Base-by-base conservation (phyloP, 1,140 invertebrate genomes). In the Ooceraea biroi region DNA sequence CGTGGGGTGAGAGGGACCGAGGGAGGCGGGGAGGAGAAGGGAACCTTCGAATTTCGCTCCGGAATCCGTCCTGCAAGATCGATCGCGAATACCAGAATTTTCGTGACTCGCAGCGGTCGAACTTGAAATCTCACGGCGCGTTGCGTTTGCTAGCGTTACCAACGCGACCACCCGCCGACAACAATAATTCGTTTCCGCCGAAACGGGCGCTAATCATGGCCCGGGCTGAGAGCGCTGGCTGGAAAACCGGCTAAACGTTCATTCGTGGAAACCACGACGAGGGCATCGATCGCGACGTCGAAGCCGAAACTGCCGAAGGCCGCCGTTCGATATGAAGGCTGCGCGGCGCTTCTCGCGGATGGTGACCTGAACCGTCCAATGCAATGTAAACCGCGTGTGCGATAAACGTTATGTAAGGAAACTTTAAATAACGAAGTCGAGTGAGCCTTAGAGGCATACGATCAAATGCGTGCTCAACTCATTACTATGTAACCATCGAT, bases 131-230 rank as follows among this genome's bases (percentile, higher is more conserved):
- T 71, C 65, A 46, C 55, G 55, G 46, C 52, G 63, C 63, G 48
- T 83, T 58, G 52, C 36, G 19, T 69, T 73, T 41, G 57, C 52
- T n/a, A 50, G 73, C 86, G 91, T 92, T 92, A 88, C 91, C 91
- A 92, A 91, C 90, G 89, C 91, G 88, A 92, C 91, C 77, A 88
- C 71, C 80, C 63, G 65, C 84, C 89, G 73, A 89, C 87, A 91
- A 91, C 85, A 90, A 84, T 90, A 84, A 86, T 86, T 87, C 84
- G 84, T 89, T 90, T 90, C 85, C 86, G 88, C 86, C 85, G 84
- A 91, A 91, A 90, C 85, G 63, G 73, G 63, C 73, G 76, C 85
- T 89, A 89, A 90, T 90, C 86, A 71, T 88, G 78, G 83, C 76
- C 74, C 69, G 84, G 71, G 50, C 82, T 36, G 68, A 57, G 46